Evolutionary conservation across 1,140 invertebrate species (phyloP).

Genomic region (Conus ventricosus): DNA sequence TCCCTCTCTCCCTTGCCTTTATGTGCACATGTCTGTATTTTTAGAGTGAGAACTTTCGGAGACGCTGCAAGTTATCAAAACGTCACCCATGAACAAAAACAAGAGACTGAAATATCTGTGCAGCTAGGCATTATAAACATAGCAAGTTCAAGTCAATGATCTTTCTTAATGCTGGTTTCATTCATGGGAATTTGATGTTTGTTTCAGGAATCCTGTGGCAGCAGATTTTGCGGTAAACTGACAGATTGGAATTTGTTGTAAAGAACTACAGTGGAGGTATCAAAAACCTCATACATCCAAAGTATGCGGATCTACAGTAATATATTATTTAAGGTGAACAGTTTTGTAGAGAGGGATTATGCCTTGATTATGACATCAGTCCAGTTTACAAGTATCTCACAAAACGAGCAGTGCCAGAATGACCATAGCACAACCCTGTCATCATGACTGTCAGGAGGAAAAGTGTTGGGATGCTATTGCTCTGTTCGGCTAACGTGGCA

Average conservation of each 20-base stretch:
- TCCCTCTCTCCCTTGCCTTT: no score
- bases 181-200: background rate
- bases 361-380: background rate
- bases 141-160: background rate
- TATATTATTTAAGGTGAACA: background rate
- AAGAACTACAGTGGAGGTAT: background rate
- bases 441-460: background rate
- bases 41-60: no score
- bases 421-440: background rate
- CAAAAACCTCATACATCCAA: background rate
- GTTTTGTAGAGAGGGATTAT: background rate
- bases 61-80: no score
- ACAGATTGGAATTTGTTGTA: background rate
- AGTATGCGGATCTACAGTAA: background rate
- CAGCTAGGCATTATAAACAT: background rate
- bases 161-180: background rate
- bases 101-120: background rate
- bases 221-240: background rate
- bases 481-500: background rate
- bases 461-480: background rate
- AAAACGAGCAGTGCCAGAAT: background rate
- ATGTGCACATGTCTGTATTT: background rate
- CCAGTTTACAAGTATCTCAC: background rate
- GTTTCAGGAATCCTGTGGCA: background rate
- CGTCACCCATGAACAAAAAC: background rate